Percentiles rank a stretch among this genome's conserved stretches.
These are phyloP conservation scores for Alviniconcha marisindica DNA, from an alignment of 1,140 invertebrate species.

Conservation along the genomic window DNA sequence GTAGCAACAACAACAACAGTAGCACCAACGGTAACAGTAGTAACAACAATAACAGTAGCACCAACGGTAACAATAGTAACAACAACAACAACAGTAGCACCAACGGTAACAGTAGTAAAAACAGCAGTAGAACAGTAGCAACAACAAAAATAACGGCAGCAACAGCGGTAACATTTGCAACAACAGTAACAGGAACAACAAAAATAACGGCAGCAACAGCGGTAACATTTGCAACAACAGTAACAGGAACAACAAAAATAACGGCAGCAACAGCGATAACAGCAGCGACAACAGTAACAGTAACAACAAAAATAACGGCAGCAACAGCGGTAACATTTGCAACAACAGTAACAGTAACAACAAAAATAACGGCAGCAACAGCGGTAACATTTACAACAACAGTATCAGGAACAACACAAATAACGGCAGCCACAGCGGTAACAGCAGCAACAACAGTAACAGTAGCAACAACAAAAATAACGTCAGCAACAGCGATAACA, in stretches of 20 bases:
- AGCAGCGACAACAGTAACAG: slow-evolving; percentile 1
- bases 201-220: not conserved
- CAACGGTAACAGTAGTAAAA: not conserved
- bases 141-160: not conserved
- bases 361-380: not conserved
- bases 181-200: not conserved
- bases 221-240: not conserved
- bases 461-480: not conserved
- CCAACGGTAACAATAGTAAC: slow-evolving; percentile 7
- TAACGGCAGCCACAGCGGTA: not conserved
- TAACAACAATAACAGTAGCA: slow-evolving; percentile 11
- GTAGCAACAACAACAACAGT: not conserved
- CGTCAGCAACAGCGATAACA: not conserved
- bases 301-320: slow-evolving; percentile 2
- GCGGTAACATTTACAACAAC: not conserved
- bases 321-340: not conserved
- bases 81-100: not conserved
- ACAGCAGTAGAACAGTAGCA: slow-evolving; percentile 20
- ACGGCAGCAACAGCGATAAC: not conserved
- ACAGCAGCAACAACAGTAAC: not conserved
- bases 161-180: not conserved
- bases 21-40: not conserved
- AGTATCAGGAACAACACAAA: not conserved
- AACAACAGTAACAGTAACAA: not conserved
- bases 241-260: not conserved